Conservation (phyloP, 2,797 vertebrate genomes). For the Sebastes hubbsi region DNA sequence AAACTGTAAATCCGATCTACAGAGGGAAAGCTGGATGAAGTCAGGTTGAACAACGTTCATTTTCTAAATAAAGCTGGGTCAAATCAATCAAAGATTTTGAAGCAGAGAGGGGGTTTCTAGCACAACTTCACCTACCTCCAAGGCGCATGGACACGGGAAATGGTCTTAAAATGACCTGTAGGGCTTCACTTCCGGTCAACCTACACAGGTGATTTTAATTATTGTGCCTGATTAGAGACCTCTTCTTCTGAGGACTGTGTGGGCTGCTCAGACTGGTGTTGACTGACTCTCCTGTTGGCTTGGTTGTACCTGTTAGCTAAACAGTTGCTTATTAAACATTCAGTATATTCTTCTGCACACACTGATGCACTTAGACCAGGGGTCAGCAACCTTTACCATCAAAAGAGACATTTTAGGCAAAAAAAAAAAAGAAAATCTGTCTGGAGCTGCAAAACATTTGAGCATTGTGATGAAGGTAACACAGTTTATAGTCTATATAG, state of each 20-base stretch:
- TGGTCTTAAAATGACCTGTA: not conserved
- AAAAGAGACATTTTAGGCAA: no score
- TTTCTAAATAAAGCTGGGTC: not conserved
- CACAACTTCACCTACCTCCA: not conserved
- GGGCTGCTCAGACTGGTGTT: not conserved
- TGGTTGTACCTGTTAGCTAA: not conserved
- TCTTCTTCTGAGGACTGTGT: not conserved
- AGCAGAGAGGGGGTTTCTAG: not conserved
- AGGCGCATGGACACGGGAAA: not conserved
- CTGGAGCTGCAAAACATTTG: no score
- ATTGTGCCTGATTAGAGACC: not conserved
- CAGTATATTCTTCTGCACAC: not conserved
- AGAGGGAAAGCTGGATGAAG: not conserved
- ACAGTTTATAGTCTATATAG: no score
- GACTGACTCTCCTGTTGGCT: not conserved
- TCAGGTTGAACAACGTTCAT: not conserved
- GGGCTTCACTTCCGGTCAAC: not conserved
- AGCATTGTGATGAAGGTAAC: no score
- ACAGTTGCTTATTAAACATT: not conserved
- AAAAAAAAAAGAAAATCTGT: no score
- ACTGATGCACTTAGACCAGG: not conserved
- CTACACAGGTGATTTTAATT: not conserved
- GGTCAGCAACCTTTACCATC: no score
- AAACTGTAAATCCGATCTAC: not conserved
- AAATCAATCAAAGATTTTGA: not conserved